Evolutionary conservation across 2,888 invertebrate genomes (phyloP).

Genomic region (Carabus problematicus): DNA sequence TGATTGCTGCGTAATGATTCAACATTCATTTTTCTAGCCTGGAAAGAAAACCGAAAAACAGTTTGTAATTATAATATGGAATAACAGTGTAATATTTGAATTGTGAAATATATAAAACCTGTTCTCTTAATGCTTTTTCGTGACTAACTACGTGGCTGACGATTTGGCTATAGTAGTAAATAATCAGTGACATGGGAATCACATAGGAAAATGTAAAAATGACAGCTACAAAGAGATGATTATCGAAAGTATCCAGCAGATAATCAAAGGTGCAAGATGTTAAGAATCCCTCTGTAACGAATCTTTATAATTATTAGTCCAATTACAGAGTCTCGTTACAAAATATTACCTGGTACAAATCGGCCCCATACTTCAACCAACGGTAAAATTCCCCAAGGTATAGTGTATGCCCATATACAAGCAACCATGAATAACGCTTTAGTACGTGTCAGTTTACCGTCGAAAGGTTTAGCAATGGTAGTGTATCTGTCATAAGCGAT

Average conservation of each 20-base stretch:
- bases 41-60: slow-evolving; percentile 43
- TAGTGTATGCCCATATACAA: slow-evolving; percentile 76
- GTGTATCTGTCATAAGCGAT: slow-evolving; percentile 85
- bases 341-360: slow-evolving; percentile 74
- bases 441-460: slow-evolving; percentile 80
- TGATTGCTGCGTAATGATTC: slow-evolving; percentile 80
- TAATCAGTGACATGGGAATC: slow-evolving; percentile 77
- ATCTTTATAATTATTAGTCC: slow-evolving; percentile 16
- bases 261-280: slow-evolving; percentile 88
- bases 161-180: slow-evolving; percentile 86
- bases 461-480: slow-evolving; percentile 82
- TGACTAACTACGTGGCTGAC: slow-evolving; percentile 87
- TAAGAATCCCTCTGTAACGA: slow-evolving; percentile 81
- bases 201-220: slow-evolving; percentile 82
- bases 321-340: background rate
- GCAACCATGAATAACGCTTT: slow-evolving; percentile 79
- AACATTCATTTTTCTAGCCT: slow-evolving; percentile 91
- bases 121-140: slow-evolving; percentile 80
- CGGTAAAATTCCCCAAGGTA: slow-evolving; percentile 85
- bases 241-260: slow-evolving; percentile 79
- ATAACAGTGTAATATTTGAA: background rate
- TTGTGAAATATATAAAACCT: slow-evolving; percentile 55
- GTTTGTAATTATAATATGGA: background rate
- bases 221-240: slow-evolving; percentile 75
- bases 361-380: slow-evolving; percentile 85